Conservation (phyloP, 2,888 invertebrate genomes). For the Exocentrus adspersus region DNA sequence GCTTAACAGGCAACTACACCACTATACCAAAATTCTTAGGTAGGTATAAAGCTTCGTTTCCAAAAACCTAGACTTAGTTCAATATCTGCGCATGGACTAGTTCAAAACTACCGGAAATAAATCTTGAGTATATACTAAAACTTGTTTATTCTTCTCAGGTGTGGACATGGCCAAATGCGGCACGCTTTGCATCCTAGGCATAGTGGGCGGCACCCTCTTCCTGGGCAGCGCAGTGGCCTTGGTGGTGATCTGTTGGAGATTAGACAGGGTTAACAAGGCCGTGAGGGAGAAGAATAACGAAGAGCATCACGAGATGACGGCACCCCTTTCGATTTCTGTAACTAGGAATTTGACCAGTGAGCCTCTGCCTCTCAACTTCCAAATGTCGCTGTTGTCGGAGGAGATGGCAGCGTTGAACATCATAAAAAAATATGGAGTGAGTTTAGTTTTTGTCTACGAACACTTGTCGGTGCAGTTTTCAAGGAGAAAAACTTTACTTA, state of each 20-base stretch:
- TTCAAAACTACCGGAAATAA: not conserved
- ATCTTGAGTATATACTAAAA: not conserved
- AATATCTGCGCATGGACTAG: too few species aligned
- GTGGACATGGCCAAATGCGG: conserved; percentile 60
- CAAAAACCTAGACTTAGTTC: too few species aligned
- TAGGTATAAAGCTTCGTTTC: conserved; percentile 23
- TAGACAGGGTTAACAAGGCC: conserved; percentile 55
- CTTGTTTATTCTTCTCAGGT: conserved; percentile 44
- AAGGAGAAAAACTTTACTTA: too few species aligned
- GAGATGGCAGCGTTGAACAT: conserved; percentile 46
- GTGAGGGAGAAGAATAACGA: conserved; percentile 55
- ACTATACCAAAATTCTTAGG: conserved; percentile 38
- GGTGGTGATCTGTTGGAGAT: conserved; percentile 56
- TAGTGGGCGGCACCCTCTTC: conserved; percentile 62
- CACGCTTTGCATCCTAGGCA: conserved; percentile 63
- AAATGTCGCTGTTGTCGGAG: conserved; percentile 55
- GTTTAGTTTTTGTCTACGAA: too few species aligned
- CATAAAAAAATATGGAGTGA: conserved; percentile 55
- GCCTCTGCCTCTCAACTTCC: conserved; percentile 58
- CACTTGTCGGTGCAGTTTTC: too few species aligned
- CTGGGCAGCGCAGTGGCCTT: conserved; percentile 53
- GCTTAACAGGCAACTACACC: conserved; percentile 42
- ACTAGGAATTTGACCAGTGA: conserved; percentile 54
- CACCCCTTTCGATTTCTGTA: conserved; percentile 57
- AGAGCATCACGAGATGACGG: conserved; percentile 55